Conservation (phyloP, 2,797 vertebrate species). For the Hoplostethus mediterraneus region DNA sequence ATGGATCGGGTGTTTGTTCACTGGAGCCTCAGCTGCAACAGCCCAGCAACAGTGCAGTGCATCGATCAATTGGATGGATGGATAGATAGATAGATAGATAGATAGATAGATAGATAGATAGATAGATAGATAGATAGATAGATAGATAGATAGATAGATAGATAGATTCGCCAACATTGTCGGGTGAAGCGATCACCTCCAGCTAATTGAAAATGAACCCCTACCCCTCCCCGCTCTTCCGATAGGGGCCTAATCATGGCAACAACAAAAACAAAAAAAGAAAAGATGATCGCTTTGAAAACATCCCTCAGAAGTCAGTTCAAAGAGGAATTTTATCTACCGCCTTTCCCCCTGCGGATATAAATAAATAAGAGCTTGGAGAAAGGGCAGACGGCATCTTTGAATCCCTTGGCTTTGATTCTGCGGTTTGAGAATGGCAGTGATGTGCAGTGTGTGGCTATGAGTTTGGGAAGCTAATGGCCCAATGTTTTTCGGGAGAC, state of each 20-base stretch:
- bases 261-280: neutral
- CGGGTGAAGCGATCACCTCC: neutral
- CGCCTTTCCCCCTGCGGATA: slow-evolving; percentile 17
- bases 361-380: slow-evolving; percentile 36
- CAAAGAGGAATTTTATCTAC: slow-evolving; percentile 22
- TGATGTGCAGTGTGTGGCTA: neutral
- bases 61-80: slow-evolving; percentile 7
- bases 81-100: slow-evolving; percentile 13
- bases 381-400: slow-evolving; percentile 3
- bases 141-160: neutral
- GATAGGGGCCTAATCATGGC: neutral
- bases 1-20: slow-evolving; percentile 40
- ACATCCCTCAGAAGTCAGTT: slow-evolving; percentile 30
- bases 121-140: slow-evolving; percentile 5
- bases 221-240: neutral
- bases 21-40: slow-evolving; percentile 14
- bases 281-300: slow-evolving; percentile 6
- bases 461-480: neutral
- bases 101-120: slow-evolving; percentile 5
- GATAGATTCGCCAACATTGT: neutral
- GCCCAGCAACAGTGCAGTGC: neutral
- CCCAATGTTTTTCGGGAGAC: too few species aligned
- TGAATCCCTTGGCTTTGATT: slow-evolving; percentile 45
- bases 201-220: neutral
- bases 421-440: neutral